Conservation (phyloP, 2,888 invertebrate genomes). For the Allolobophora icterica region DNA sequence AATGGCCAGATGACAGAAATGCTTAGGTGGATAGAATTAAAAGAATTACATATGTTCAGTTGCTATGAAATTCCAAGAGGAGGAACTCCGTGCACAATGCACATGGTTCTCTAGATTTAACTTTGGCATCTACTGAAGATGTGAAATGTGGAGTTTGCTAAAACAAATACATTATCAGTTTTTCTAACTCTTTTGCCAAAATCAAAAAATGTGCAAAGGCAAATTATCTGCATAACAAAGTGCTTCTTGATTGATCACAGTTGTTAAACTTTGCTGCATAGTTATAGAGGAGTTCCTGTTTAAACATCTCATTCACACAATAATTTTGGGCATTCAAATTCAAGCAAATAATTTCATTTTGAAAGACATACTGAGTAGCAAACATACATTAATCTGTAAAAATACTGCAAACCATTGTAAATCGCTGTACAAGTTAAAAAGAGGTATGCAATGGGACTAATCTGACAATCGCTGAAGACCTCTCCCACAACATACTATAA, state of each 20-base stretch:
- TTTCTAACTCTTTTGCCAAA: neutral
- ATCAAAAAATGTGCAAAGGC: neutral
- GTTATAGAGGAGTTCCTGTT: neutral
- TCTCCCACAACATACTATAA: neutral
- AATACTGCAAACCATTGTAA: neutral
- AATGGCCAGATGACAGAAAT: no score
- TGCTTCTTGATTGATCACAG: neutral
- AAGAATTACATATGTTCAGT: no score
- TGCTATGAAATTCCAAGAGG: no score
- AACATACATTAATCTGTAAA: neutral
- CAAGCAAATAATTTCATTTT: neutral
- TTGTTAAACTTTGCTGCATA: neutral
- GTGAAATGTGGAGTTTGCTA: neutral
- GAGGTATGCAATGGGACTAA: neutral
- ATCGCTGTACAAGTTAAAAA: neutral
- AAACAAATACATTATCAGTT: neutral
- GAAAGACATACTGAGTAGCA: slow-evolving; percentile 10
- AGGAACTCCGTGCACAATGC: no score
- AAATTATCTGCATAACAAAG: neutral
- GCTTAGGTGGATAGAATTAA: no score
- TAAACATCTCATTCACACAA: neutral
- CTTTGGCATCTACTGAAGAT: neutral
- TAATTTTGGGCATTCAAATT: neutral
- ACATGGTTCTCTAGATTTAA: no score
- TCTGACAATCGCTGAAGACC: neutral